Evolutionary conservation across 2,888 invertebrate genomes (phyloP), one percentile per base, ranked within the genome.

Genomic region (Asteroscopus sphinx): DNA sequence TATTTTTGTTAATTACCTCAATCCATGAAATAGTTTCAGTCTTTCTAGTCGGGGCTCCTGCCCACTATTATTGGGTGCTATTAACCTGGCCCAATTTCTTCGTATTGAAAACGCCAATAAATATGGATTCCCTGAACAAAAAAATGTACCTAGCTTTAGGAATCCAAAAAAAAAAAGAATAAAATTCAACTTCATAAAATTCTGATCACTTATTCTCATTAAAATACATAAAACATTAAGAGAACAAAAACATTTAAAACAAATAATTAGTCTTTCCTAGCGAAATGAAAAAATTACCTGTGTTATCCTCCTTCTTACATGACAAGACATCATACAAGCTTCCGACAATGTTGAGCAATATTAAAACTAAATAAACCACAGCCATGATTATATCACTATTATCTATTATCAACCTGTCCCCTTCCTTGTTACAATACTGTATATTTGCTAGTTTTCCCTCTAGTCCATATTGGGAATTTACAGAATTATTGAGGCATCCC

Each of bases 81-180:
- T 82, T 25, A 94, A 40, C 42, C 79, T 88, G 0, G 51, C 35
- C 93, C 93, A 94, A 60, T 93, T 93, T 9, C 85, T 83, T 1
- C 80, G 82, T 12, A 93, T 4, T 0, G 93, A 93, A 68, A 93
- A 93, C 0, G 92, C 80, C 26, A 90, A 42, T 46, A 94, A 70
- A 64, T 83, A 92, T 46, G 77, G 77, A 76, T 92, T 92, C 0
- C 91, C 93, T 93, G 75, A 32, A 87, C 86, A 45, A 32, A 17
- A 44, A 8, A 4, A 17, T 42, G 32, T n/a, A 12, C 15, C 1
- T n/a, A n/a, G n/a, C n/a, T n/a, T n/a, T n/a, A n/a, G n/a, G n/a
- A n/a, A n/a, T n/a, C n/a, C n/a, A n/a, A n/a, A n/a, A n/a, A n/a
- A n/a, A n/a, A n/a, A n/a, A n/a, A 36, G 30, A 30, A n/a, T 3